phyloP scores from a whole-genome alignment of 2,797 vertebrate genomes.

The Pitangus sulphuratus region DNA sequence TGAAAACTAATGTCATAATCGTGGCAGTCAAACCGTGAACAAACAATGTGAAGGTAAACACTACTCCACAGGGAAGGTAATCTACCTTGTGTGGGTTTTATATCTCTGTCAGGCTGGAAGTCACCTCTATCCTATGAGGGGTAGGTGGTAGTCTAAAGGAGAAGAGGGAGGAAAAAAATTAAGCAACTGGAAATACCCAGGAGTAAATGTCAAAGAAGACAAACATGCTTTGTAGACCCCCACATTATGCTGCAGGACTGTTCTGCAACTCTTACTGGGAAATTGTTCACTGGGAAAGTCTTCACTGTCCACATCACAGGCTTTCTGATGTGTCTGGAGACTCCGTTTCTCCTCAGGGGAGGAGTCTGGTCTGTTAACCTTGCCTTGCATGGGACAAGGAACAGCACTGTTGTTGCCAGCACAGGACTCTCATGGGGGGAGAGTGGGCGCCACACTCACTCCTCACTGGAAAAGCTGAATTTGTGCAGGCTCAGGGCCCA shows the following conservation, averaged over 20 bases:
- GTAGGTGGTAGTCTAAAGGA: background rate
- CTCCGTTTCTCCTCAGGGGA: background rate
- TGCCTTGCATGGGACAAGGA: background rate
- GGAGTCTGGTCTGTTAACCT: background rate
- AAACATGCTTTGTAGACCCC: background rate
- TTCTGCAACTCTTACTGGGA: background rate
- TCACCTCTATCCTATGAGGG: background rate
- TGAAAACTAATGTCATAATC: conserved; percentile 4
- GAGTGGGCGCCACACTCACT: background rate
- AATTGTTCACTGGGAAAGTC: background rate
- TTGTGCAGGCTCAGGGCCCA: background rate
- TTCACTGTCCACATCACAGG: background rate
- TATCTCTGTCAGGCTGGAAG: background rate
- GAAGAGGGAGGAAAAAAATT: background rate
- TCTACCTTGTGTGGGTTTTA: background rate
- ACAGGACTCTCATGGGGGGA: background rate
- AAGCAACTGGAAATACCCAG: background rate
- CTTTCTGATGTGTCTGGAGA: background rate
- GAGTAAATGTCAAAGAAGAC: background rate
- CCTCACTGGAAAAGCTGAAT: background rate
- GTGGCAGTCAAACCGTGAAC: background rate
- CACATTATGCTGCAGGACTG: background rate
- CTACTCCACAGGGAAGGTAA: background rate
- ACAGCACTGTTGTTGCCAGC: background rate
- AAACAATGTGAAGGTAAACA: background rate